These are phyloP conservation scores for Galerucella calmariensis DNA, from an alignment of 2,888 invertebrate genomes.

Conservation along the genomic window DNA sequence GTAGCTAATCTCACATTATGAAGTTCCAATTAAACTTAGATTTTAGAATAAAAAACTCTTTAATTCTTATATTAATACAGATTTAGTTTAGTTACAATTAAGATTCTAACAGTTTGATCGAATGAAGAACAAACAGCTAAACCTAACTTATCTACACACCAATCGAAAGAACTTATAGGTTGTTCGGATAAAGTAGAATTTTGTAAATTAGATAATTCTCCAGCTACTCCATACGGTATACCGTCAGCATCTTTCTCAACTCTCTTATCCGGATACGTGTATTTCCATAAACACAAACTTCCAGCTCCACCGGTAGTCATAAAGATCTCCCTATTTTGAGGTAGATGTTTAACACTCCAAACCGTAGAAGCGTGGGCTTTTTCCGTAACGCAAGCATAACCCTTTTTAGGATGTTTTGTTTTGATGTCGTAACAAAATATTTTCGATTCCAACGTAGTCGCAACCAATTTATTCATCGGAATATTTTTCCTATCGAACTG, in stretches of 20 bases:
- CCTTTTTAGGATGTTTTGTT: conserved; percentile 87
- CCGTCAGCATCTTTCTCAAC: conserved; percentile 78
- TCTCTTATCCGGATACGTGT: conserved; percentile 85
- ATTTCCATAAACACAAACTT: conserved; percentile 94
- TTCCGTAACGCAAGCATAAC: conserved; percentile 77
- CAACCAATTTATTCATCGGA: conserved; percentile 93
- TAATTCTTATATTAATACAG: conserved; percentile 65
- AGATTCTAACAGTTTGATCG: conserved; percentile 88
- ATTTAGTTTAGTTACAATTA: conserved; percentile 90
- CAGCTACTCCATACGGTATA: conserved; percentile 78
- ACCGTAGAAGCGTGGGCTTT: conserved; percentile 78
- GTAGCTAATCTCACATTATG: too few species aligned
- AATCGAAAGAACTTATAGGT: conserved; percentile 89
- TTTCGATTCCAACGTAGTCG: conserved; percentile 91
- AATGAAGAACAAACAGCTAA: conserved; percentile 90
- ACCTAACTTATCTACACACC: conserved; percentile 91
- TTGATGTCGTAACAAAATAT: conserved; percentile 90
- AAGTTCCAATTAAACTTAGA: background rate
- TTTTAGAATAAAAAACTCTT: background rate
- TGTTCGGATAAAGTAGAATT: conserved; percentile 86
- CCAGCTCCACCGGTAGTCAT: conserved; percentile 92
- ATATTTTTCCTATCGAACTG: conserved; percentile 96
- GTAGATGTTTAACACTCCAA: conserved; percentile 89
- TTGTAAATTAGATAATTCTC: conserved; percentile 80
- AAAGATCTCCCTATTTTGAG: conserved; percentile 94